Percentiles rank a stretch among this genome's conserved stretches.
Conservation (phyloP, 1,140 invertebrate species). For the Meloidogyne floridensis region DNA sequence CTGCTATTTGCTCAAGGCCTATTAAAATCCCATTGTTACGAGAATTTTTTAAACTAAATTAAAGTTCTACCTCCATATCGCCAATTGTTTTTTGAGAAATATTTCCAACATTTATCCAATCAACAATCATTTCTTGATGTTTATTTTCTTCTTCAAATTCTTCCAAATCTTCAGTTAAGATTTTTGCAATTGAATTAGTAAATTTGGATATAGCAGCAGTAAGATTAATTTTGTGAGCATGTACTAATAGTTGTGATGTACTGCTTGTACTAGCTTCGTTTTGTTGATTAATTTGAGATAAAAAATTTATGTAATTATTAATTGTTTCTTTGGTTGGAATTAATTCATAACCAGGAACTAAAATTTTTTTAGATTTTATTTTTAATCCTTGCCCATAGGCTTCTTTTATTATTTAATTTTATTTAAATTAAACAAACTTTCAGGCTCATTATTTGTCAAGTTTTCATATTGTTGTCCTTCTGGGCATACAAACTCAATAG, state of each 20-base stretch:
- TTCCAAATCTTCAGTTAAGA: not conserved
- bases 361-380: no score
- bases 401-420: not conserved
- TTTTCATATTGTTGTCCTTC: not conserved
- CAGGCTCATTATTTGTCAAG: not conserved
- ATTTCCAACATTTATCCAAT: not conserved
- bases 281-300: not conserved
- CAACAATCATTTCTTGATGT: not conserved
- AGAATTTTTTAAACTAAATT: not conserved
- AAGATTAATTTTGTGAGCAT: not conserved
- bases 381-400: no score
- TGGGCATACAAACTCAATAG: not conserved
- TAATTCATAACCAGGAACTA: not conserved
- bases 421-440: not conserved
- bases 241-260: not conserved
- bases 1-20: no score
- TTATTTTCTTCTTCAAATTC: not conserved
- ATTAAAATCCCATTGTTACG: no score
- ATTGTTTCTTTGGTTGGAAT: not conserved
- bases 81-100: not conserved
- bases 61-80: not conserved
- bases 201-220: not conserved
- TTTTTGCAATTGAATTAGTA: not conserved
- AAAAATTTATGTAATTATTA: not conserved
- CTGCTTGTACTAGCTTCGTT: not conserved